Percentiles rank a stretch among this genome's conserved stretches.
Evolutionary conservation across 2,113 vertebrate genomes (phyloP).

Genomic region (Stercorarius parasiticus): DNA sequence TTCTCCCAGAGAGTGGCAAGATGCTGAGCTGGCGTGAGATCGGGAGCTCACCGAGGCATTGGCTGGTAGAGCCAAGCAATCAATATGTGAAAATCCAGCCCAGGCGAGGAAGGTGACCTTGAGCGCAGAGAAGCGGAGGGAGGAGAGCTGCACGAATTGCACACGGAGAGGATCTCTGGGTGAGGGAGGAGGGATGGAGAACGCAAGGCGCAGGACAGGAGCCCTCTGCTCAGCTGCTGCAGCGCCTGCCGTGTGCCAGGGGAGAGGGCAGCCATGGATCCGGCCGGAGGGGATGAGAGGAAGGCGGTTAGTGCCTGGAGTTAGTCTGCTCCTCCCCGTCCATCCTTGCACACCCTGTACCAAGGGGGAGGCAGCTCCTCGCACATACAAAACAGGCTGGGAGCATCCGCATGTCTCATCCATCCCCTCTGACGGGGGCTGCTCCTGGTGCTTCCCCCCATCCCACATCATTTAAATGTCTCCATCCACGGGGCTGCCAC

Average conservation of each 20-base stretch:
- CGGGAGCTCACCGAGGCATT: not conserved
- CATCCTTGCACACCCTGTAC: not conserved
- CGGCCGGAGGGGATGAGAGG: not conserved
- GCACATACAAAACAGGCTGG: not conserved
- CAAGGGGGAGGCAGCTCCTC: not conserved
- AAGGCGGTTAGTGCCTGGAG: no score
- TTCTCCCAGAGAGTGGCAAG: not conserved
- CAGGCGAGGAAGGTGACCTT: constrained; percentile 61
- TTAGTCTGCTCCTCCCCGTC: not conserved
- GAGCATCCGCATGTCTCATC: not conserved
- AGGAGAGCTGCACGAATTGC: not conserved
- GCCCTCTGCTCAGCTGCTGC: not conserved
- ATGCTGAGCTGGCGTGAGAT: constrained; percentile 49
- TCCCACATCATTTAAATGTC: not conserved
- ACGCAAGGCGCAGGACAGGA: not conserved
- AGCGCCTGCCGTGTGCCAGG: not conserved
- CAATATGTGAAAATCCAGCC: constrained; percentile 25
- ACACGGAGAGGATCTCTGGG: not conserved
- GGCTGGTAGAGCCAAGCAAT: constrained; percentile 31
- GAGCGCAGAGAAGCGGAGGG: not conserved
- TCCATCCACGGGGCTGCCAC: not conserved
- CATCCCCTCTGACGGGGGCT: not conserved
- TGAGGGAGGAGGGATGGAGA: not conserved
- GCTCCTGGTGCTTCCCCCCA: not conserved
- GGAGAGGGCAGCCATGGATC: not conserved